Evolutionary conservation across 2,797 vertebrate species (phyloP), one percentile per base, ranked within the genome.

Genomic region (Pipistrellus pipistrellus): DNA sequence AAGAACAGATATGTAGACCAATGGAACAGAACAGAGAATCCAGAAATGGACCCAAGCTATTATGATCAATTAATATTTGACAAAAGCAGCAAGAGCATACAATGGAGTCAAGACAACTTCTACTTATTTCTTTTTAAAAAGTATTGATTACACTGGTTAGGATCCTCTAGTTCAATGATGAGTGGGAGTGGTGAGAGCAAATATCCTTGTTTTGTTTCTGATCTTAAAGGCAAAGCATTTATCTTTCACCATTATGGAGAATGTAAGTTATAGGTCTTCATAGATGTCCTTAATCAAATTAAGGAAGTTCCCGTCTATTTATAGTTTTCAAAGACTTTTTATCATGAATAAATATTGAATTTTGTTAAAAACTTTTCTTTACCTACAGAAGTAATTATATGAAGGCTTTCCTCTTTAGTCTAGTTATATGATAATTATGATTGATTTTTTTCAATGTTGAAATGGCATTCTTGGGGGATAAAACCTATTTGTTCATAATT

Each of bases 301-400:
- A 38, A 76, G 12, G 41, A 78, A 27, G 12, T 87, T 83, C 44
- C 25, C 41, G 78, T 57, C 38, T 82, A 32, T 11, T 81, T 27
- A 53, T 81, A 69, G 9, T 64, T 83, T 83, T 82, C 14, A 44
- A 85, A 68, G 17, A 88, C 17, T 21, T 80, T 94, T 86, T n/a
- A 35, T 51, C 55, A 77, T 78, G 27, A 72, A 76, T 59, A 20
- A 89, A 46, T 82, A 51, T 18, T 89, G 57, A 35, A 38, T 89
- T 77, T 62, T 25, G 18, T 57, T 89, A 78, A 38, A 51, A 59
- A 17, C 1, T 59, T 82, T 85, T 69, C 53, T 44, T 30, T 9
- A 82, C 69, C 21, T 87, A 57, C 38, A 64, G 20, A 53, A 64
- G 21, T 59, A 90, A 81, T 82, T 18, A 0, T n/a, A 17, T 38